Evolutionary conservation across 2,113 vertebrate species (phyloP), one percentile per base, ranked within the genome.

Genomic region (Otocyon megalotis): DNA sequence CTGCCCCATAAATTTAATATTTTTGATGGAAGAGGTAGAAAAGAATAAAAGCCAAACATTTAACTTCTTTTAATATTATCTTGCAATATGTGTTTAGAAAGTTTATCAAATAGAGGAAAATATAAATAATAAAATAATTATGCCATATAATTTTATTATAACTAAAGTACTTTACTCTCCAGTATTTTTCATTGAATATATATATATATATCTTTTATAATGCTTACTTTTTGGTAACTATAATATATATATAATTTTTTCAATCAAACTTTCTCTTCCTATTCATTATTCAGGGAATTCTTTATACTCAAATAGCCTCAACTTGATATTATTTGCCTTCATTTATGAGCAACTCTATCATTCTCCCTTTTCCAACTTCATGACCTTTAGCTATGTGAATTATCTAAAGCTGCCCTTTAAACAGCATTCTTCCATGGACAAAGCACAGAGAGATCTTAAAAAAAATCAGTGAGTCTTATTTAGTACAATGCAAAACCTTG

Each of bases 331-430:
- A 71, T 69, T 96, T 58, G 53, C 56, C 88, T 97, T 93, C 92
- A 94, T 79, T 98, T 90, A 92, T 96, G 91, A 88, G 87, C 30
- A 90, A 13, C 8, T 91, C 74, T 83, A 17, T 85, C 83, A 83
- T 93, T 97, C 91, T 97, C 91, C 37, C 88, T 48, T 97, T 93
- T 53, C 48, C 9, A 79, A 91, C 90, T 97, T 89, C 84, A 90
- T 96, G 95, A 67, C 93, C 97, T 97, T 97, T 97, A 93, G 79
- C 94, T 92, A 19, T 89, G 96, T 95, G 84, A 93, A 97, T 97
- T 97, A 96, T 81, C 79, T 85, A 86, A 96, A 43, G 72, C 94
- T 98, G 77, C 93, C 96, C 88, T 98, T 97, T 97, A 94, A 97
- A 71, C 43, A 72, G 50, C 76, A 93, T 97, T 97, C 97, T 97